A percentile compares a stretch with the other conserved stretches of the same genome.
These are phyloP conservation scores for Sceloporus undulatus DNA, from an alignment of 2,113 vertebrate species.

Conservation along the genomic window DNA sequence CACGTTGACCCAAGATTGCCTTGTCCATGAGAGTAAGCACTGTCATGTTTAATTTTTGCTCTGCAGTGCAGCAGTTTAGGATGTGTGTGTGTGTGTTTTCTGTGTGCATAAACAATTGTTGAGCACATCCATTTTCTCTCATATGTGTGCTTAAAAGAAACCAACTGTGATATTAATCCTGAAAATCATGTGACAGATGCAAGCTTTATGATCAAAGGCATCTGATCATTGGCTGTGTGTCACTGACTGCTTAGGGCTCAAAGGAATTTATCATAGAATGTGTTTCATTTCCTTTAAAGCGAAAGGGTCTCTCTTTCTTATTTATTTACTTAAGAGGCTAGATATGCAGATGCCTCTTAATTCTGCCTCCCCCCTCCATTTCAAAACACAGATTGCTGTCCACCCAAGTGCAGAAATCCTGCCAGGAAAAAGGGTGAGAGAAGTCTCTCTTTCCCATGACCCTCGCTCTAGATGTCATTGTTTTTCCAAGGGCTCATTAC, in stretches of 20 bases:
- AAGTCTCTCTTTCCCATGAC: constrained; percentile 85
- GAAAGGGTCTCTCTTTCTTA: constrained; percentile 28
- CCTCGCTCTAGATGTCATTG: constrained; percentile 75
- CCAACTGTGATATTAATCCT: constrained; percentile 19
- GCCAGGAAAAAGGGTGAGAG: constrained; percentile 82
- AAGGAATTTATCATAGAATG: constrained; percentile 61
- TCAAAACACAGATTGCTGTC: constrained; percentile 72
- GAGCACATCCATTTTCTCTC: constrained; percentile 25
- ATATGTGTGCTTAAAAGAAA: constrained; percentile 22
- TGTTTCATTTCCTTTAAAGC: constrained; percentile 69
- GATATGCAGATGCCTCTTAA: constrained; percentile 56
- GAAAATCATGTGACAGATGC: constrained; percentile 52
- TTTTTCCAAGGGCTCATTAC: constrained; percentile 81
- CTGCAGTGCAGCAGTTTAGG: neutral
- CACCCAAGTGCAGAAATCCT: constrained; percentile 69
- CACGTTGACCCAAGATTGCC: constrained; percentile 8
- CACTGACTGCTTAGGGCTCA: constrained; percentile 32
- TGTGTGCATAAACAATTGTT: constrained; percentile 52
- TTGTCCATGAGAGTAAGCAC: neutral
- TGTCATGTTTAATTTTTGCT: constrained; percentile 8
- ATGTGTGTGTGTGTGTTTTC: constrained; percentile 20
- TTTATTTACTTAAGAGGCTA: constrained; percentile 40
- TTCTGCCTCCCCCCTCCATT: constrained; percentile 48
- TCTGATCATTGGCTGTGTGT: constrained; percentile 51
- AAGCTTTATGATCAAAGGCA: constrained; percentile 64